A percentile compares a stretch with the other conserved stretches of the same genome.
phyloP scores from a whole-genome alignment of 2,113 vertebrate species.

The Hemicordylus capensis region DNA sequence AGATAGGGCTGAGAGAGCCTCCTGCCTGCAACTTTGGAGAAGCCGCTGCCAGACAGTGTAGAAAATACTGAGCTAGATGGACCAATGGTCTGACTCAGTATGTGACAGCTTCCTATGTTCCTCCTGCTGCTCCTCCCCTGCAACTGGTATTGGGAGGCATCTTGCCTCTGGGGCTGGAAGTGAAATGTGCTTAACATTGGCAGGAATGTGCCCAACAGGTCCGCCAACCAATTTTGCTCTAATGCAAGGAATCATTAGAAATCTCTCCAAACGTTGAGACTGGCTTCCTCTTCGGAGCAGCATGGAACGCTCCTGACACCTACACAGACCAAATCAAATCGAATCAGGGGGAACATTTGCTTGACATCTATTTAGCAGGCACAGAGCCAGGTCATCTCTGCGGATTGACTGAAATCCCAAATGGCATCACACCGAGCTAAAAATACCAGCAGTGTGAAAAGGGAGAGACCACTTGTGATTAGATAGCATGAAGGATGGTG shows the following conservation, averaged over 20 bases:
- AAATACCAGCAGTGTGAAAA: conserved; percentile 57
- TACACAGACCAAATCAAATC: conserved; percentile 48
- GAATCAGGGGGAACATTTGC: conserved; percentile 38
- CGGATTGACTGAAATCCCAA: conserved; percentile 56
- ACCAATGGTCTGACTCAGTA: too few relatives aligned
- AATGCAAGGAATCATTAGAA: conserved; percentile 16
- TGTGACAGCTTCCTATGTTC: too few relatives aligned
- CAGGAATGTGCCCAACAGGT: neutral
- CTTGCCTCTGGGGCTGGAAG: too few relatives aligned
- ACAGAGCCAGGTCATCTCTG: conserved; percentile 53
- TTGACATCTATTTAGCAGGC: conserved; percentile 45
- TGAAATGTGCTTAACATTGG: too few relatives aligned
- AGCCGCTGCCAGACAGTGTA: too few relatives aligned
- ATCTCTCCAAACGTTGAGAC: conserved; percentile 31
- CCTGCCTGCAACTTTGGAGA: too few relatives aligned
- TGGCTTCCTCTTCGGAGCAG: conserved; percentile 8
- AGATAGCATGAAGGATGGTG: conserved; percentile 14
- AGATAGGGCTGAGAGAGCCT: too few relatives aligned
- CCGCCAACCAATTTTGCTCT: neutral
- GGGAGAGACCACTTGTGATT: conserved; percentile 18
- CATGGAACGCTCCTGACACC: neutral
- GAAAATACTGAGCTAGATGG: too few relatives aligned
- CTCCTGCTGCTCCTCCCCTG: too few relatives aligned
- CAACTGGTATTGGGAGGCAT: too few relatives aligned
- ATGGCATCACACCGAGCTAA: conserved; percentile 54